Base-by-base conservation (phyloP, 1,140 invertebrate genomes). In the Dryas iulia region DNA sequence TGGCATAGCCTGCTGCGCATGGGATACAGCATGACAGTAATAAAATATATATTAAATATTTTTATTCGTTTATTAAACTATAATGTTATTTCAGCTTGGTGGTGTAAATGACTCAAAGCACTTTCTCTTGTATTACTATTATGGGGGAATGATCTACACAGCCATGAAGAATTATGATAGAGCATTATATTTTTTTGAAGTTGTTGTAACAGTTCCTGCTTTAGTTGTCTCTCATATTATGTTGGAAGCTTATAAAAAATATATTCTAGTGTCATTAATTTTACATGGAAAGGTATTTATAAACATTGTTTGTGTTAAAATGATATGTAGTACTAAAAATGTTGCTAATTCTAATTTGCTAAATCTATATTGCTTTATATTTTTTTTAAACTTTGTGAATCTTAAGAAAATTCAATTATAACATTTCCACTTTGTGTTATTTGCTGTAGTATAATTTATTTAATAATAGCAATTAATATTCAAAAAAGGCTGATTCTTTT, bases 171-270 rank as follows among this genome's bases (percentile, higher is more conserved):
- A 98, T 81, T 98, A 96, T 84, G 96, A 98, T 63, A 94, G 97
- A 82, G 97, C 98, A 23, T 92, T 99, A 35, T 99, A 98, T 87
- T 98, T 98, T 86, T 98, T 98, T 92, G 98, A 99, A 95, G 97
- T 98, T 53, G 97, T 96, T 69, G 95, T 99, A 54, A 98, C 97
- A 10, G 98, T 97, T 18, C 98, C 98, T 1, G 96, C 97, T 61
- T 95, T 97, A 90, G 97, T 97, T 28, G 96, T 99, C 21, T 98
- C 98, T 70, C 97, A 98, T 84, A 98, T 99, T 69, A 98, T 99
- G 97, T 91, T 99, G 24, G 98, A 99, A 92, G 95, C 98, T 10
- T 99, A 99, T 82, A 99, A 99, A 92, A 99, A 99, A 89, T 99
- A 97, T 82, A 96, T 98, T 77, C 92, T 99, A 56, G 95, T 99